Evolutionary conservation across 1,140 invertebrate species (phyloP).

Genomic region (Drosophila gunungcola): DNA sequence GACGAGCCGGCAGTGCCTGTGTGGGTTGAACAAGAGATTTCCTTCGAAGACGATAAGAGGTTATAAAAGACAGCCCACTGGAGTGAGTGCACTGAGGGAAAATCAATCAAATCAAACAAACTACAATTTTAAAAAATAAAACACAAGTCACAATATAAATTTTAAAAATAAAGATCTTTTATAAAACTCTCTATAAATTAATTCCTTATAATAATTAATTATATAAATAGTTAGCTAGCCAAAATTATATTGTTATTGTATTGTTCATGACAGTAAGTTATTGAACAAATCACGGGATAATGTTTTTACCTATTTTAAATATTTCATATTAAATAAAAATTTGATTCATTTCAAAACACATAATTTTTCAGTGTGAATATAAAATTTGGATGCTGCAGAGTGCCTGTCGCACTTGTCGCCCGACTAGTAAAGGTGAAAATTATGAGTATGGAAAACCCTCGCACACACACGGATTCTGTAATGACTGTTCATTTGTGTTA

Average conservation of each 20-base stretch:
- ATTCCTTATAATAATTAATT: no score
- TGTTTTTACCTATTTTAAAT: neutral
- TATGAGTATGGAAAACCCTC: conserved; percentile 8
- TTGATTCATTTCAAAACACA: neutral
- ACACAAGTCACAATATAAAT: no score
- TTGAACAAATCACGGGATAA: no score
- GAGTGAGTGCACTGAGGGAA: conserved; percentile 16
- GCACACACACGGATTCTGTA: conserved; percentile 41
- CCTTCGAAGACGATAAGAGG: conserved; percentile 61
- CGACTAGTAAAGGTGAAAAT: conserved; percentile 12
- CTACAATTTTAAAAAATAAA: no score
- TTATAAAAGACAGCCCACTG: conserved; percentile 23
- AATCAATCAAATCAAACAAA: neutral
- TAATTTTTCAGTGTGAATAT: conserved; percentile 9
- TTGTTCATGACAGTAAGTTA: no score
- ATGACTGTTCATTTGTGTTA: conserved; percentile 80
- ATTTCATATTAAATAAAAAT: neutral
- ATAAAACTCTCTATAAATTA: no score
- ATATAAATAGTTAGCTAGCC: no score
- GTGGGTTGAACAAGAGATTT: conserved; percentile 75
- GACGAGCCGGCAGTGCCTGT: conserved; percentile 41
- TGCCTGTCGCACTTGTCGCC: conserved; percentile 60
- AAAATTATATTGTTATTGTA: no score
- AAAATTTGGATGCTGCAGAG: conserved; percentile 35
- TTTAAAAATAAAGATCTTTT: no score